A percentile compares a stretch with the other conserved stretches of the same genome.
Conservation (phyloP, 2,888 invertebrate genomes). For the Keiferia lycopersicella region DNA sequence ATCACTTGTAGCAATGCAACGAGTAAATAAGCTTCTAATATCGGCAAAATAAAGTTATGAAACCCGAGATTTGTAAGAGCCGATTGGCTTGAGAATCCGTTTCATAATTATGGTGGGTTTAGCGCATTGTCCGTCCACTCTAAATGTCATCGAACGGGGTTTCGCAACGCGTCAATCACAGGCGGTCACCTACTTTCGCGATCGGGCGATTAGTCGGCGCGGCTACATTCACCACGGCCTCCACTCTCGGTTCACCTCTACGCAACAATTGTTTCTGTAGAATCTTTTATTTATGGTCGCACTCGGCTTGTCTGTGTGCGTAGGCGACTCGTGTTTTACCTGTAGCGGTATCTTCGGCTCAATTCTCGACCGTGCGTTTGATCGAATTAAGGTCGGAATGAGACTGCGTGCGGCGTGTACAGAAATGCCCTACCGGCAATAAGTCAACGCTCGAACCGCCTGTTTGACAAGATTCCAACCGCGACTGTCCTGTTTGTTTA, state of each 20-base stretch:
- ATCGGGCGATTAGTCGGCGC: slow-evolving; percentile 73
- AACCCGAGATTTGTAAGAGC: slow-evolving; percentile 25
- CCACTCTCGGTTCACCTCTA: slow-evolving; percentile 76
- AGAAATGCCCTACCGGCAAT: slow-evolving; percentile 80
- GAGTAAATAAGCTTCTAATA: slow-evolving; percentile 19
- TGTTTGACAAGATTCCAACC: slow-evolving; percentile 82
- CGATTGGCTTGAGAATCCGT: slow-evolving; percentile 29
- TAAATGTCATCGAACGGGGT: slow-evolving; percentile 80
- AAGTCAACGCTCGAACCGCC: slow-evolving; percentile 81
- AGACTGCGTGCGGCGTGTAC: slow-evolving; percentile 41
- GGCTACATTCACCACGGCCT: slow-evolving; percentile 77
- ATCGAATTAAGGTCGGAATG: slow-evolving; percentile 34
- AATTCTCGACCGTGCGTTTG: slow-evolving; percentile 44
- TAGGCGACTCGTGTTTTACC: slow-evolving; percentile 77
- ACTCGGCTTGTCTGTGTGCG: slow-evolving; percentile 65
- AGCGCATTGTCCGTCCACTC: slow-evolving; percentile 71
- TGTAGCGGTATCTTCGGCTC: slow-evolving; percentile 45
- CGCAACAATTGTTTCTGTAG: slow-evolving; percentile 82
- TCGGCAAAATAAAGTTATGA: slow-evolving; percentile 27
- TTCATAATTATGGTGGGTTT: slow-evolving; percentile 70
- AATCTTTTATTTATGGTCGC: slow-evolving; percentile 81
- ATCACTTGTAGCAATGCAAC: slow-evolving; percentile 17
- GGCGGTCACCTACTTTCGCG: slow-evolving; percentile 81
- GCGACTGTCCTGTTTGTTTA: slow-evolving; percentile 82
- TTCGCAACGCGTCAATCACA: slow-evolving; percentile 79